A percentile compares a stretch with the other conserved stretches of the same genome.
Evolutionary conservation across 2,113 vertebrate species (phyloP).

Genomic region (Trichechus manatus): DNA sequence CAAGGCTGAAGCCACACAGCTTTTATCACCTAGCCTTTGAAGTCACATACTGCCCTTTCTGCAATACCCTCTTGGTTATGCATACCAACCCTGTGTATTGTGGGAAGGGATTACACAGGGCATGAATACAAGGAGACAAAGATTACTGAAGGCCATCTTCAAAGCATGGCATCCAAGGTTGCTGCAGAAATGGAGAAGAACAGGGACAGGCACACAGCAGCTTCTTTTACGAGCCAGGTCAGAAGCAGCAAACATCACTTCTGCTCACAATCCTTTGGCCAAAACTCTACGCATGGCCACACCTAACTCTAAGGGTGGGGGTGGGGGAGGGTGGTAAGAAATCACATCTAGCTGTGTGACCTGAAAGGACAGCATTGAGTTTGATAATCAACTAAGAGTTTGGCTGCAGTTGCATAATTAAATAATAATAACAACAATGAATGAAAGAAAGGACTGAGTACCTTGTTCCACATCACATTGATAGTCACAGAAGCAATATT

Average conservation of each 20-base stretch:
- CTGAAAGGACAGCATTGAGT: neutral
- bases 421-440: neutral
- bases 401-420: neutral
- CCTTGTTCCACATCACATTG: neutral
- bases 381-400: neutral
- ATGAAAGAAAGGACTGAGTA: neutral
- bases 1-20: neutral
- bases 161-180: neutral
- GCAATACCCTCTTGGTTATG: neutral
- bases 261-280: neutral
- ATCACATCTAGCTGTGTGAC: neutral
- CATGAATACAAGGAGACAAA: neutral
- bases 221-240: neutral
- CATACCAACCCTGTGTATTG: neutral
- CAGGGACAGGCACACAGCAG: rapidly evolving
- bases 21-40: neutral
- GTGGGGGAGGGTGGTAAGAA: neutral
- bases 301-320: neutral
- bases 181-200: neutral
- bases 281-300: neutral
- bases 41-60: neutral
- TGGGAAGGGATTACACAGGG: neutral
- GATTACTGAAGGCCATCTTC: neutral
- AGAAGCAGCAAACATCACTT: neutral
- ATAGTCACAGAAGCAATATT: neutral